These are phyloP conservation scores for Drosophila pachea DNA, from an alignment of 1,140 invertebrate species.

Conservation along the genomic window DNA sequence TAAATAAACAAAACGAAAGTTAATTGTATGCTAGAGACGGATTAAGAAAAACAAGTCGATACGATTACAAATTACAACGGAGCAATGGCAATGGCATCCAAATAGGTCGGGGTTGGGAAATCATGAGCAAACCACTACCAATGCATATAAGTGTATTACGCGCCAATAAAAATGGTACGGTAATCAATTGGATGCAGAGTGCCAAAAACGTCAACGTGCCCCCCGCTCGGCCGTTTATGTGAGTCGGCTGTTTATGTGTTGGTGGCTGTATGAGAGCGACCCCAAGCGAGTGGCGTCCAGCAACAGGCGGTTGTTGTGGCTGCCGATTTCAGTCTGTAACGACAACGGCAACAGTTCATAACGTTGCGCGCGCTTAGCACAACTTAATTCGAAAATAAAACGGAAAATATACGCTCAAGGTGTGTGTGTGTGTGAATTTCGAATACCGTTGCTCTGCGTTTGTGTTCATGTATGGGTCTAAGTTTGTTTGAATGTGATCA, in stretches of 20 bases:
- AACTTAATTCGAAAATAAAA: constrained; percentile 36
- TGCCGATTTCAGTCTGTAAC: constrained; percentile 55
- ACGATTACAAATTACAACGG: constrained; percentile 20
- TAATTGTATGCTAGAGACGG: neutral
- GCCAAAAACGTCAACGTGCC: constrained; percentile 45
- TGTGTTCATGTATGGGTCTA: constrained; percentile 7
- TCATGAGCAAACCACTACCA: constrained; percentile 34
- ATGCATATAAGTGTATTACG: constrained; percentile 1
- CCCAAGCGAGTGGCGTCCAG: constrained; percentile 27
- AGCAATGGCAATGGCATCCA: constrained; percentile 36
- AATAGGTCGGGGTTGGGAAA: constrained; percentile 31
- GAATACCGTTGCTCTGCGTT: constrained; percentile 13
- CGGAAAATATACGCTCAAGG: constrained; percentile 40
- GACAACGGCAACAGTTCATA: constrained; percentile 61
- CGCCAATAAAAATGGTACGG: constrained; percentile 27
- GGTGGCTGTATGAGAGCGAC: constrained; percentile 16
- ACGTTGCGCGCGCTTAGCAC: constrained; percentile 46
- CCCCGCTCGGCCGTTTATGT: constrained; percentile 9
- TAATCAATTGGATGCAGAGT: constrained; percentile 34
- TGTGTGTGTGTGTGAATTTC: constrained; percentile 38
- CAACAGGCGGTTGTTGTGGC: constrained; percentile 64
- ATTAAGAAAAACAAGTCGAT: neutral
- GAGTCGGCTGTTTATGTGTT: constrained; percentile 5
- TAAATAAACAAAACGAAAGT: constrained; percentile 32
- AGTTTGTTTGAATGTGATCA: constrained; percentile 1